These are phyloP conservation scores for Malthinus seriepunctatus DNA, from an alignment of 2,888 invertebrate species.

Conservation along the genomic window DNA sequence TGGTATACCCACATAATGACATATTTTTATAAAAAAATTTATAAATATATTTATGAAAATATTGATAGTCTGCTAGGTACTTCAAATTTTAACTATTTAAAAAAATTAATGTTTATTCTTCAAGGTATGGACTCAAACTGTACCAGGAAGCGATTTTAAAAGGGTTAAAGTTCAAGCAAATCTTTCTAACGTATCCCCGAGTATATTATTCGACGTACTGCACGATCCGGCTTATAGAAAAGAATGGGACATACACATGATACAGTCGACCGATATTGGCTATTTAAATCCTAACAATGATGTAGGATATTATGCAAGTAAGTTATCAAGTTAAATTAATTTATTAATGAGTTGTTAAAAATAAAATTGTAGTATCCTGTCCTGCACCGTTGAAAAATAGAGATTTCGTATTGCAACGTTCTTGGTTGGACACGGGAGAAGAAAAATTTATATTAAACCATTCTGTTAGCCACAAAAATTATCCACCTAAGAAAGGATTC, in stretches of 20 bases:
- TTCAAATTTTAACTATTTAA: too few species aligned
- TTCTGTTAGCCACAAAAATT: conserved; percentile 85
- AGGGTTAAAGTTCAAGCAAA: conserved; percentile 69
- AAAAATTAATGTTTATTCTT: too few species aligned
- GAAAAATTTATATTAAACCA: conserved; percentile 90
- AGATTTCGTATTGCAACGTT: conserved; percentile 89
- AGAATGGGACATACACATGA: conserved; percentile 91
- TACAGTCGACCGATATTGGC: conserved; percentile 84
- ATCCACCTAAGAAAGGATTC: conserved; percentile 80
- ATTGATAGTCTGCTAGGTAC: too few species aligned
- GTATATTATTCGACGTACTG: conserved; percentile 82
- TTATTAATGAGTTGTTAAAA: background rate
- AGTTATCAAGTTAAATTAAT: conserved; percentile 47
- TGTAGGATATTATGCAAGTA: conserved; percentile 89
- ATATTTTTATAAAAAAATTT: too few species aligned
- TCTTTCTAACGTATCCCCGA: conserved; percentile 75
- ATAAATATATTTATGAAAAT: too few species aligned
- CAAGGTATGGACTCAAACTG: conserved; percentile 65
- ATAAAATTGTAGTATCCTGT: conserved; percentile 70
- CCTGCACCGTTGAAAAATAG: conserved; percentile 86
- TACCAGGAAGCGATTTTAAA: conserved; percentile 62
- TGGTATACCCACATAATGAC: too few species aligned
- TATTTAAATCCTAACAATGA: conserved; percentile 92
- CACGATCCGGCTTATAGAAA: conserved; percentile 89
- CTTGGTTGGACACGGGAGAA: conserved; percentile 85